Conservation (phyloP, 1,140 invertebrate species). For the Maniola jurtina region DNA sequence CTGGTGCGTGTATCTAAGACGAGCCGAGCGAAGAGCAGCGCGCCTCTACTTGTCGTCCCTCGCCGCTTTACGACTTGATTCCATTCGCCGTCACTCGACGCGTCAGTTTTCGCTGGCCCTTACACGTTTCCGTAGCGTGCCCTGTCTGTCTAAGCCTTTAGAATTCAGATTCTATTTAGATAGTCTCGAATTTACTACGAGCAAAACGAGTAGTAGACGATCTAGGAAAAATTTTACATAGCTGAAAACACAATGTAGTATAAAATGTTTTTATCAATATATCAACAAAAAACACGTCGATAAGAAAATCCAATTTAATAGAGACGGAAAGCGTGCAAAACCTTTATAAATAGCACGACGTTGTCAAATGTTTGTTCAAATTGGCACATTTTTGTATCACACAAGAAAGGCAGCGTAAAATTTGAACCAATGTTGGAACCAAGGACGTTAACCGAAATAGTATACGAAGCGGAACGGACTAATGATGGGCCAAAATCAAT, state of each 20-base stretch:
- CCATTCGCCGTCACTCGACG: too few species aligned
- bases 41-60: too few species aligned
- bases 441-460: constrained; percentile 22
- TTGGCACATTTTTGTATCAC: not conserved
- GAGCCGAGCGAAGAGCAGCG: too few species aligned
- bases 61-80: too few species aligned
- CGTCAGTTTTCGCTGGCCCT: too few species aligned
- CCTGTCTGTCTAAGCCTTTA: too few species aligned
- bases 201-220: not conserved
- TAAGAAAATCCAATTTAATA: not conserved
- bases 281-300: not conserved
- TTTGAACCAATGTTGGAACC: not conserved
- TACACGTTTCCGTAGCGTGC: too few species aligned
- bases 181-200: not conserved
- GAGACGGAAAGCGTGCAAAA: constrained; percentile 1
- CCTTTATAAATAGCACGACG: not conserved
- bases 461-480: constrained; percentile 25
- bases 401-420: not conserved
- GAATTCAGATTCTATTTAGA: not conserved
- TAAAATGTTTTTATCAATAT: not conserved
- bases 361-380: not conserved
- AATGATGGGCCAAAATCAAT: constrained; percentile 23
- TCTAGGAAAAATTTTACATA: not conserved
- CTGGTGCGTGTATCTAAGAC: too few species aligned
- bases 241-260: not conserved